Base-by-base conservation (phyloP, 2,797 vertebrate genomes). In the Sebastes oblongus region DNA sequence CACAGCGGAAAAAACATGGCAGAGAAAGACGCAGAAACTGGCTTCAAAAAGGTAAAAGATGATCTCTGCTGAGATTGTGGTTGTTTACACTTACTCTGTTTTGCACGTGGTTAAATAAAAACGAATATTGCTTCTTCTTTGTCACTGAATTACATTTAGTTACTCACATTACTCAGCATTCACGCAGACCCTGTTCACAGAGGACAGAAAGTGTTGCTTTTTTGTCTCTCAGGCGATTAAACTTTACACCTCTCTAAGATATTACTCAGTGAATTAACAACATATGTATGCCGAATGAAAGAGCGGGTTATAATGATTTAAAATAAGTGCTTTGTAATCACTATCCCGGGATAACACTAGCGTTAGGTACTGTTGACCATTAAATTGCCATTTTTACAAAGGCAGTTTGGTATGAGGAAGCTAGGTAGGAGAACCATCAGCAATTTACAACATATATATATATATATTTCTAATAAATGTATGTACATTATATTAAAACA, bases 1-100 rank as follows among this genome's bases (percentile, higher is more conserved):
- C 2, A 8, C 11, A 80, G 54, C 10, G 11, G 68, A 25, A 62
- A 12, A 86, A 90, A 88, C 72, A 94, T 94, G 93, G 92, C 93
- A 87, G 93, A 89, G 12, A 76, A 10, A 10, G 78, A 86, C 5
- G 36, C 42, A 2, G 93, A 92, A 52, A 5, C 90, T 6, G n/a
- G 8, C 1, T 95, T 96, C 61, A 95, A 92, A 80, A 96, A 95
- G 93, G 95, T 96, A 84, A 11, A 39, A 14, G 1, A 10, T 6
- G 1, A 1, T 46, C 1, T 2, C 12, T 22, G 12, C 1, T 18
- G 27, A 12, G 11, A 3, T 22, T 36, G 1, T 1, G 8, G 4
- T 12, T 61, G 3, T 18, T 67, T 16, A 4, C 2, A 6, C 7
- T 12, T 20, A 1, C n/a, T 58, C 0, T 0, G 6, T 1, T 9